A percentile compares a stretch with the other conserved stretches of the same genome.
phyloP scores from a whole-genome alignment of 2,113 vertebrate genomes.

The Spea bombifrons region DNA sequence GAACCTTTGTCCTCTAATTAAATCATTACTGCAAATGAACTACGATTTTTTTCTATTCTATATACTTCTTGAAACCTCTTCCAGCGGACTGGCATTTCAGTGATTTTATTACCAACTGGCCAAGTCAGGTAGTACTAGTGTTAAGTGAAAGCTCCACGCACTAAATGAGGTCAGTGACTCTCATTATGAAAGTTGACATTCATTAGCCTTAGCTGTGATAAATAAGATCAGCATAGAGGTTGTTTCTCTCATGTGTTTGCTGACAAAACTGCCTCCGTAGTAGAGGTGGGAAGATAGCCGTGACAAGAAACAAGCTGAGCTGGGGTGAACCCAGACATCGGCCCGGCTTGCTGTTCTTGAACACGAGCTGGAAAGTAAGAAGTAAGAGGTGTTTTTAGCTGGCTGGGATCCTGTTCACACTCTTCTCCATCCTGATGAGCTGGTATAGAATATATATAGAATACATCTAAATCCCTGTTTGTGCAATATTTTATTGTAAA shows the following conservation, averaged over 20 bases:
- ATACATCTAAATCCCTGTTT: too few relatives aligned
- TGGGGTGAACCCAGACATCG: too few relatives aligned
- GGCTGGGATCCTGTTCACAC: too few relatives aligned
- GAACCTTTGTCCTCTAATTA: not conserved
- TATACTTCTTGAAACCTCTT: not conserved
- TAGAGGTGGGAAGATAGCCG: too few relatives aligned
- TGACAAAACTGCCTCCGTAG: not conserved
- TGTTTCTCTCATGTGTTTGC: slow-evolving; percentile 9
- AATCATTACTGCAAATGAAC: not conserved
- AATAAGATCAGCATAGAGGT: not conserved
- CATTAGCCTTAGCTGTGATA: slow-evolving; percentile 1
- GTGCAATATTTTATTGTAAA: too few relatives aligned
- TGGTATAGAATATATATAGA: too few relatives aligned
- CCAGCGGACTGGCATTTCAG: not conserved
- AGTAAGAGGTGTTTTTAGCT: too few relatives aligned
- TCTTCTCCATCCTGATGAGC: too few relatives aligned
- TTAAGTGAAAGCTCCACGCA: not conserved
- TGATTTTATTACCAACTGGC: not conserved
- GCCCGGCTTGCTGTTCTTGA: too few relatives aligned
- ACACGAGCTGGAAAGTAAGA: too few relatives aligned
- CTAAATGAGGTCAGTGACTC: slow-evolving; percentile 13
- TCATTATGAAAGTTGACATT: slow-evolving; percentile 25
- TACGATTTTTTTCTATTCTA: not conserved
- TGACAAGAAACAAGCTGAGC: too few relatives aligned
- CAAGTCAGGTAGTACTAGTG: not conserved